Evolutionary conservation across 2,888 invertebrate genomes (phyloP), one percentile per base, ranked within the genome.

Genomic region (Drosophila anomelani): DNA sequence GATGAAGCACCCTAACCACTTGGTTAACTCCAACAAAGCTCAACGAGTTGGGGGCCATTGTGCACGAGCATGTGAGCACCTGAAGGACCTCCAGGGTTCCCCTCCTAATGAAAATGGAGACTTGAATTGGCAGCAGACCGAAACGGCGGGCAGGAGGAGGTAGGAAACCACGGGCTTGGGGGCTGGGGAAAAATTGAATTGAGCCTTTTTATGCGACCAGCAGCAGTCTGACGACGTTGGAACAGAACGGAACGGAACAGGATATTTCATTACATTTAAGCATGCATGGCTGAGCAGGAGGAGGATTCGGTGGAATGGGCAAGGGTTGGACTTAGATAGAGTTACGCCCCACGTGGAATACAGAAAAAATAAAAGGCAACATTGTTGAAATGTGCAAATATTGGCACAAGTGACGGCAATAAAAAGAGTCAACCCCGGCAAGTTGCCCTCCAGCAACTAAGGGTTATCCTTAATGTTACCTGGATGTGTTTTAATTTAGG

Each of bases 331-430:
- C 43, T 44, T 44, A 62, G 64, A 66, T 62, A 58, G 61, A 62
- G 56, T 20, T 58, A 67, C 59, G 57, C 69, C 75, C 61, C 75
- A 66, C 56, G 77, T 74, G 76, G 68, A 75, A 23, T 34, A 20
- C 26, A 26, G 4, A 17, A 51, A 34, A 51, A 75, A 57, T 49
- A 71, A 78, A 70, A 60, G 81, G 87, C 79, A 77, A 88, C 86
- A 85, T 84, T 88, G 85, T 85, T 75, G 83, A 86, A 86, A 87
- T 87, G 87, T 72, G 85, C 89, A 89, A 87, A 87, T 87, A 87
- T 87, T 87, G 85, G 83, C 87, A 75, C 81, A 83, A 85, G 85
- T 81, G 78, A 81, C 81, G 76, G 88, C 86, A 85, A 88, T 85
- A 85, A 85, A 85, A 85, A 83, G 76, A 84, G 81, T 85, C 83